A percentile compares a stretch with the other conserved stretches of the same genome.
Evolutionary conservation across 2,113 vertebrate species (phyloP).

Genomic region (Lepisosteus oculatus): DNA sequence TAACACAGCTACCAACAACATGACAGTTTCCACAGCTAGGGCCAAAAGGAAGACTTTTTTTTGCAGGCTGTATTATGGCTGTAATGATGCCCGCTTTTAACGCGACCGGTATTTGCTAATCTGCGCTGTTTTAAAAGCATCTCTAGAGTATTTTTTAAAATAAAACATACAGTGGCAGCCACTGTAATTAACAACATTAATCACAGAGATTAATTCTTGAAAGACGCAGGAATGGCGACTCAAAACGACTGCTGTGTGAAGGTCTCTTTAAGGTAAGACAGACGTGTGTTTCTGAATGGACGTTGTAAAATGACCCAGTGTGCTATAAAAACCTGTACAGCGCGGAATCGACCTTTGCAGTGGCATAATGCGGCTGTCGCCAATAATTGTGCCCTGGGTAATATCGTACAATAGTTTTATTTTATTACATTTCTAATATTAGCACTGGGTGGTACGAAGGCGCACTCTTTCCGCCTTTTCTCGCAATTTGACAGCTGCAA

Average conservation of each 20-base stretch:
- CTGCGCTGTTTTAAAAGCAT: constrained; percentile 19
- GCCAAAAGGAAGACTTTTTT: constrained; percentile 27
- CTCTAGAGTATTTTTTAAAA: constrained; percentile 11
- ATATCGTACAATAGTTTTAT: constrained; percentile 18
- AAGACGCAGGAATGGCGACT: constrained; percentile 55
- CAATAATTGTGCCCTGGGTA: constrained; percentile 25
- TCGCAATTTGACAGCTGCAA: no score
- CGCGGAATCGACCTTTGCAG: constrained; percentile 28
- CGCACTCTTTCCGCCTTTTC: no score
- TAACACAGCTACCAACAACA: constrained; percentile 19
- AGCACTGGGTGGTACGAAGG: no score
- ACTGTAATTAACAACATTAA: constrained; percentile 6
- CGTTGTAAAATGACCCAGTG: constrained; percentile 3
- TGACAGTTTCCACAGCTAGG: constrained; percentile 34
- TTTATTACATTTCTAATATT: no score
- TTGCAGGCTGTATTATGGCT: constrained; percentile 22
- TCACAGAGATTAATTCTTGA: constrained; percentile 14
- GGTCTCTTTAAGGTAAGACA: constrained; percentile 70
- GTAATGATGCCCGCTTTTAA: constrained; percentile 43
- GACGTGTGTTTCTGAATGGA: background rate
- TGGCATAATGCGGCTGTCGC: background rate
- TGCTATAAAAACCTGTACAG: no score
- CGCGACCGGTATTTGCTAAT: constrained; percentile 33
- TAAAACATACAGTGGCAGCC: constrained; percentile 8
- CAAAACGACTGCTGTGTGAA: constrained; percentile 70